phyloP scores from a whole-genome alignment of 2,888 invertebrate genomes.

The Cosmorhoe ocellata region DNA sequence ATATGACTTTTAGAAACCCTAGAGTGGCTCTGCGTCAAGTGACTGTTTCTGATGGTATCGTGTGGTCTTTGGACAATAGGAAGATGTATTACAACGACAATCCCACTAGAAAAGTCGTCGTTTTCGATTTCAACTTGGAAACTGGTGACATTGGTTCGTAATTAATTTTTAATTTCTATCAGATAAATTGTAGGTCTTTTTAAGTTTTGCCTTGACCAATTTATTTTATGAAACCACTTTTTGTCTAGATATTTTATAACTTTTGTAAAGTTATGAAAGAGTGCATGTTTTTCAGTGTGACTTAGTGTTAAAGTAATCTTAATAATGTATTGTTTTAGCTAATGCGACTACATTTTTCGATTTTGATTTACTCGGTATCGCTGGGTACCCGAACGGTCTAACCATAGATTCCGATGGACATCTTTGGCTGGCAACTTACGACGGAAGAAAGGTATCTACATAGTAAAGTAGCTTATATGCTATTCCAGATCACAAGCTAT shows the following conservation, averaged over 20 bases:
- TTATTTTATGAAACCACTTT: no score
- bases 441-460: constrained; percentile 15
- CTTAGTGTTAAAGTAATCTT: no score
- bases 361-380: constrained; percentile 10
- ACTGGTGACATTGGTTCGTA: constrained; percentile 16
- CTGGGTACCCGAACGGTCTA: constrained; percentile 83
- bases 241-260: no score
- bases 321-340: no score
- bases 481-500: no score
- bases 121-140: constrained; percentile 19
- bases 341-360: constrained; percentile 16
- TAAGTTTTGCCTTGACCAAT: no score
- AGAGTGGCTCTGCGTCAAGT: constrained; percentile 11
- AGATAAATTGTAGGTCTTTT: no score
- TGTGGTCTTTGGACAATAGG: constrained; percentile 18
- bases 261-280: no score
- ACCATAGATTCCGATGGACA: constrained; percentile 86
- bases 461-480: no score
- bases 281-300: no score
- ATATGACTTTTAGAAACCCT: constrained; percentile 3
- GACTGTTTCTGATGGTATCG: constrained; percentile 11
- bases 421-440: constrained; percentile 84
- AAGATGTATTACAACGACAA: constrained; percentile 26
- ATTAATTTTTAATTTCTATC: no score
- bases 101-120: constrained; percentile 9